These are phyloP conservation scores for Hydractinia echinata DNA, from an alignment of 30 jellyfish, hydroid and myxozoan species.

Conservation along the genomic window DNA sequence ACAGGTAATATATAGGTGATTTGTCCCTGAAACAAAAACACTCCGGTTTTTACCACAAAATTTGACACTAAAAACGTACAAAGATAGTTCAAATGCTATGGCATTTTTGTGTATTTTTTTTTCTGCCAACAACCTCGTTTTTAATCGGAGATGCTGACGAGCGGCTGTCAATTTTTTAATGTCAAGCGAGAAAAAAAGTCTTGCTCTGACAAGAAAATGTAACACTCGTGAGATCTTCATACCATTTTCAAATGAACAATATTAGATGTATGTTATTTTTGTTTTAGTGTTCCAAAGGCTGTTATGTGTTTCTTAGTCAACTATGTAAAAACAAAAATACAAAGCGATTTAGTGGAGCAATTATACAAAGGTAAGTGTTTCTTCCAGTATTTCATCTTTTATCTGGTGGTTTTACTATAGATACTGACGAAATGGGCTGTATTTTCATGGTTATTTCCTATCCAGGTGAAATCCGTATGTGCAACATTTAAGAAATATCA, in stretches of 20 bases:
- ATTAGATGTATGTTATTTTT: not conserved
- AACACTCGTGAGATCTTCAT: not conserved
- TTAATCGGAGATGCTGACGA: not conserved
- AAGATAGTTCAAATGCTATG: not conserved
- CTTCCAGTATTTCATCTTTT: not conserved
- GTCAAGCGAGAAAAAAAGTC: not conserved
- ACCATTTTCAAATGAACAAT: not conserved
- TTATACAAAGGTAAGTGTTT: conserved; percentile 70
- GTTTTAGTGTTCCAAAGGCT: conserved; percentile 94
- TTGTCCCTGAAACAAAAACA: not conserved
- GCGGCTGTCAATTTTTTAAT: not conserved
- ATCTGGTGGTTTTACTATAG: too few species aligned
- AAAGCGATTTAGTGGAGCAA: conserved; percentile 90
- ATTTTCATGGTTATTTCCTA: not conserved
- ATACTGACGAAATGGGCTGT: not conserved
- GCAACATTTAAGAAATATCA: too few species aligned
- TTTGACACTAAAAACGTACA: not conserved
- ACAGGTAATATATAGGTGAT: conserved; percentile 47
- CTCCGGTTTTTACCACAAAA: not conserved
- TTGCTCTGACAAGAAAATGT: not conserved
- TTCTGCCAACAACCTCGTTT: not conserved
- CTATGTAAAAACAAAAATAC: conserved; percentile 74
- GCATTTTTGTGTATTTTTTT: not conserved
- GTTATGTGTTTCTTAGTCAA: conserved; percentile 94
- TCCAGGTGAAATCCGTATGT: not conserved